Base-by-base conservation (phyloP, 2,888 invertebrate genomes). In the Crossocerus cetratus region DNA sequence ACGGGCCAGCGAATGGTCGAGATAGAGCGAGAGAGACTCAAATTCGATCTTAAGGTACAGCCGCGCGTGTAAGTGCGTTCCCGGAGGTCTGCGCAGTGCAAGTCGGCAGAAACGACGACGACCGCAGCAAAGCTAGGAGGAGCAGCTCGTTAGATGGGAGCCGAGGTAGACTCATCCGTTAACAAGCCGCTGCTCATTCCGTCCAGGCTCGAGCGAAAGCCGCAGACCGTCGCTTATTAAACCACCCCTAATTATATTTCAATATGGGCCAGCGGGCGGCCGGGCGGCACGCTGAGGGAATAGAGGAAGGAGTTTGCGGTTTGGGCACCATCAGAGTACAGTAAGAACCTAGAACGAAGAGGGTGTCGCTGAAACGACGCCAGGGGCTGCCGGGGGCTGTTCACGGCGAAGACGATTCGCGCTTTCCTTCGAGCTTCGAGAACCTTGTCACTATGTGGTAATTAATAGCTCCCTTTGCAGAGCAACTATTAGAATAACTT, bases 181-280 rank as follows among this genome's bases (percentile, higher is more conserved):
- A 83, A 81, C 83, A 71, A 74, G 72, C 70, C 76, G 73, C 72
- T 76, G 82, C 82, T 79, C 76, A 72, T 65, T 74, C 78, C 81
- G 76, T 81, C 72, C 72, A 74, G 78, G 72, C 76, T 80, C 73
- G 72, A 59, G 74, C 73, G 65, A 74, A 82, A 85, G 82, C 87
- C 87, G 72, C 85, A 82, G 78, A 82, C 84, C 85, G 75, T 81
- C 81, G 83, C 83, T 85, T 86, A 86, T 87, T 87, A 86, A 87
- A 87, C 84, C 82, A 77, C 77, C 81, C 82, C 86, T 87, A 86
- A 86, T 86, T 86, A 86, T 86, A 87, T 86, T 86, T 86, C 86
- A 87, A 86, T 86, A 84, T 83, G 74, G 75, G 81, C 72, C 69
- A 63, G 69, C 79, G 82, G 77, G 69, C 69, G 68, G 49, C 65